Percentiles rank a stretch among this genome's conserved stretches.
Evolutionary conservation across 2,113 vertebrate species (phyloP).

Genomic region (Alosa alosa): DNA sequence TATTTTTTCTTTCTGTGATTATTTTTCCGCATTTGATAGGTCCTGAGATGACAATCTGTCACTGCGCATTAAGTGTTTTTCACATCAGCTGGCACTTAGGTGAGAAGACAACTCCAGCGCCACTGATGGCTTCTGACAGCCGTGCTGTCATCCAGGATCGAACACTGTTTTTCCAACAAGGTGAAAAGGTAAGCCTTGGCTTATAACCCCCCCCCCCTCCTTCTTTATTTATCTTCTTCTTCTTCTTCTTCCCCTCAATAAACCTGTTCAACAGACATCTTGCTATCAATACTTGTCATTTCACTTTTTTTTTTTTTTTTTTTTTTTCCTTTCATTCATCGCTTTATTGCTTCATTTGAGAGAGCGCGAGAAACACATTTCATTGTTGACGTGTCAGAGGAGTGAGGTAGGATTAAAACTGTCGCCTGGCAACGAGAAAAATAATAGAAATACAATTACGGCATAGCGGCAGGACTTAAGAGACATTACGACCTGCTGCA

Average conservation of each 20-base stretch:
- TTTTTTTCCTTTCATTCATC: conserved; percentile 27
- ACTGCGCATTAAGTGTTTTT: conserved; percentile 46
- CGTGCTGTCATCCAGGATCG: conserved; percentile 26
- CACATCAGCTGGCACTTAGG: conserved; percentile 28
- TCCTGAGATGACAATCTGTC: conserved; percentile 42
- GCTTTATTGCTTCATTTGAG: conserved; percentile 37
- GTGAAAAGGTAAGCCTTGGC: conserved; percentile 33
- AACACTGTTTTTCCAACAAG: conserved; percentile 28
- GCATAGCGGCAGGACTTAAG: conserved; percentile 28
- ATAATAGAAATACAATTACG: conserved; percentile 50
- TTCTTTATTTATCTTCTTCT: background rate
- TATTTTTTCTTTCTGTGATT: background rate
- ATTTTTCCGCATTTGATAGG: conserved; percentile 2
- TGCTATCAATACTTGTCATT: conserved; percentile 43
- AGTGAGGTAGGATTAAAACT: conserved; percentile 37
- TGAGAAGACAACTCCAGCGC: conserved; percentile 25
- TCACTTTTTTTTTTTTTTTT: background rate
- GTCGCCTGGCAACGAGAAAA: conserved; percentile 54
- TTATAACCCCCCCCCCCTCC: background rate
- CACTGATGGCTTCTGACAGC: conserved; percentile 1
- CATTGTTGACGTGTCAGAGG: conserved; percentile 31
- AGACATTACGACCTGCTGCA: conserved; percentile 42
- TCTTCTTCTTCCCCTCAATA: conserved; percentile 8
- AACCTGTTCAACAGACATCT: conserved; percentile 36
- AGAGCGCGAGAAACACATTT: conserved; percentile 40